Evolutionary conservation across 2,113 vertebrate genomes (phyloP).

Genomic region (Nibea albiflora): DNA sequence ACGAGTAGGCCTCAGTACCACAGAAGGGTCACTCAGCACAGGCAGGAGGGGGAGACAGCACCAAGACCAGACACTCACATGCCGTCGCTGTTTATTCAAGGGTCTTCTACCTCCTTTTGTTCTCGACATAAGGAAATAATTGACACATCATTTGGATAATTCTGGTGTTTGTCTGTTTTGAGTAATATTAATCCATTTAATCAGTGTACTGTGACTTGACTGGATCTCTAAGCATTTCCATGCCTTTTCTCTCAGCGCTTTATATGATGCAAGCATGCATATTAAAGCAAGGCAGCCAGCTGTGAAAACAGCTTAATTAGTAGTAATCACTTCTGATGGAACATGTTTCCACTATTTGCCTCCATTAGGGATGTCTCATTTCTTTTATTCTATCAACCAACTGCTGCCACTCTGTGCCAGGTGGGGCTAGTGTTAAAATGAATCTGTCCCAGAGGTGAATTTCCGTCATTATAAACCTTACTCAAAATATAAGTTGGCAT

Average conservation of each 20-base stretch:
- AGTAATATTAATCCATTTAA: conserved; percentile 67
- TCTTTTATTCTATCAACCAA: conserved; percentile 77
- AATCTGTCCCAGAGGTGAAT: conserved; percentile 49
- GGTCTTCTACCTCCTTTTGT: conserved; percentile 8
- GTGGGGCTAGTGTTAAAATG: conserved; percentile 66
- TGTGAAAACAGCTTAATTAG: conserved; percentile 86
- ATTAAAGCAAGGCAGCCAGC: conserved; percentile 81
- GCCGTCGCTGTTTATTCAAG: conserved; percentile 8
- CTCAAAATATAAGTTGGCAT: conserved; percentile 12
- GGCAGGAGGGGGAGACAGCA: conserved; percentile 40
- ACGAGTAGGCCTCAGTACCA: conserved; percentile 68
- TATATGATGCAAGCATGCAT: conserved; percentile 74
- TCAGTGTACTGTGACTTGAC: conserved; percentile 65
- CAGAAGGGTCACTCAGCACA: conserved; percentile 62
- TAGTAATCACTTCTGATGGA: conserved; percentile 84
- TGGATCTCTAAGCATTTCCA: conserved; percentile 61
- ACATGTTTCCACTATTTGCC: conserved; percentile 84
- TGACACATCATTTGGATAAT: conserved; percentile 46
- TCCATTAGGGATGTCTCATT: conserved; percentile 82
- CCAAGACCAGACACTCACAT: conserved; percentile 23
- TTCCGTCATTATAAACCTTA: conserved; percentile 19
- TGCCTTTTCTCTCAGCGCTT: conserved; percentile 60
- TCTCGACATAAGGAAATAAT: conserved; percentile 28
- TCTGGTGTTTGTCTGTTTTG: conserved; percentile 54
- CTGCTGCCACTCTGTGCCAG: conserved; percentile 75